Evolutionary conservation across 37 sponge, comb jelly and placozoan species (phyloP).

Genomic region (Hexactinellida sp.): DNA sequence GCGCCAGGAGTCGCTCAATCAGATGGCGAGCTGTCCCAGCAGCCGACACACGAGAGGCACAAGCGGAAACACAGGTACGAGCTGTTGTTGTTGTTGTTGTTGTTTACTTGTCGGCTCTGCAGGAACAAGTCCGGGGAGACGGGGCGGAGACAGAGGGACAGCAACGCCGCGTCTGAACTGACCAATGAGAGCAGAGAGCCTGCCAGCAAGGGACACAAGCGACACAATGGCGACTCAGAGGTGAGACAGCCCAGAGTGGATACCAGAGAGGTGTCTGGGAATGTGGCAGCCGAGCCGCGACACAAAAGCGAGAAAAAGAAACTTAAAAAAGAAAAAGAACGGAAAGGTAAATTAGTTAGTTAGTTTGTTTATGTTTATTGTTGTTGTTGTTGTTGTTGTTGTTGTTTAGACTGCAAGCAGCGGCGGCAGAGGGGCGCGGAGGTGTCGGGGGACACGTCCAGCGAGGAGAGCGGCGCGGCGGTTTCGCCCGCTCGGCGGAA

Average conservation of each 20-base stretch:
- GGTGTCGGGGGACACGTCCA: background rate
- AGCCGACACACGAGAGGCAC: background rate
- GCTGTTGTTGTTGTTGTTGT: no score
- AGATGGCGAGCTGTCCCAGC: background rate
- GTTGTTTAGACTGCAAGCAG: background rate
- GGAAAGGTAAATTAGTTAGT: background rate
- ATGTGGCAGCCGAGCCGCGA: background rate
- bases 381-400: background rate
- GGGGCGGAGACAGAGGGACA: no score
- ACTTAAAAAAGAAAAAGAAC: background rate
- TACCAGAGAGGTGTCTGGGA: background rate
- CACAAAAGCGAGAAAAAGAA: background rate
- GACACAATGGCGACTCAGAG: background rate
- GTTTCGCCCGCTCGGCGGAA: background rate
- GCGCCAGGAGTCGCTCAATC: background rate
- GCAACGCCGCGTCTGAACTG: no score
- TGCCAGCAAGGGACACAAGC: background rate
- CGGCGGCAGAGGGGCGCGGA: background rate
- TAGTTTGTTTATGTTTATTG: background rate
- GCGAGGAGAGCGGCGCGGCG: background rate
- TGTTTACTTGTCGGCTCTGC: no score
- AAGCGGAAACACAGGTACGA: background rate
- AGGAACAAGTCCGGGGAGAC: no score
- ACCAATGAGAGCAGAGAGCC: no score
- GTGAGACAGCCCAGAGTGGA: background rate